Evolutionary conservation across 2,888 invertebrate genomes (phyloP), one percentile per base, ranked within the genome.

Genomic region (Onchidella celtica): DNA sequence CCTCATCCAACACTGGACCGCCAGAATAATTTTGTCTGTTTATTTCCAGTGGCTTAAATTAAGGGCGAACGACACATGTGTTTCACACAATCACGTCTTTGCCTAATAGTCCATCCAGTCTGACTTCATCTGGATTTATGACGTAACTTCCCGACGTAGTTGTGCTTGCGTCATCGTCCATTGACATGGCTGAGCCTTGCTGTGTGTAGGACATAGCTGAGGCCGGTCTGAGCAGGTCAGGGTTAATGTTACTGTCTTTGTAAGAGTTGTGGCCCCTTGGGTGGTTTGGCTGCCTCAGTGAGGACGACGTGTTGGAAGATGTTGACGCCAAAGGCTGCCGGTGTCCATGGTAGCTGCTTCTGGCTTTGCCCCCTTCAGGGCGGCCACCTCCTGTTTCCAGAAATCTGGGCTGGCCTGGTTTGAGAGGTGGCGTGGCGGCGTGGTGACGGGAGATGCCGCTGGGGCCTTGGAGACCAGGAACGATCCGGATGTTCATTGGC

Each of bases 71-170:
- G n/a, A n/a, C 2, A 36, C n/a, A 63, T 36, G 2, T 0, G 1
- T 32, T 14, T 79, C 72, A 83, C n/a, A 83, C 83, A 55, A 83
- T 77, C 38, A 83, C 74, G 57, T 83, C 83, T 29, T 59, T 55
- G 4, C 81, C 81, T 29, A 81, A 29, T 4, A 77, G 70, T 6
- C 69, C 81, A 2, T 83, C 83, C 59, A 83, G 55, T n/a, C 63
- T 72, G 24, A 83, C 57, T 3, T 83, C 83, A 2, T 83, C 83
- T 9, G 83, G 73, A 69, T 74, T 83, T 63, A 83, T 78, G 68
- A 81, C 61, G 68, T 83, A 83, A 78, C 83, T 83, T 36, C 83
- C 83, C 29, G 83, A 83, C 0, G 83, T 83, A 3, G 83, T 83
- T 1, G 83, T 81, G 59, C 81, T 83, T 17, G 69, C 74, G 65